Conservation (phyloP, 1,140 invertebrate genomes). For the Pseudobourletiella spinata region DNA sequence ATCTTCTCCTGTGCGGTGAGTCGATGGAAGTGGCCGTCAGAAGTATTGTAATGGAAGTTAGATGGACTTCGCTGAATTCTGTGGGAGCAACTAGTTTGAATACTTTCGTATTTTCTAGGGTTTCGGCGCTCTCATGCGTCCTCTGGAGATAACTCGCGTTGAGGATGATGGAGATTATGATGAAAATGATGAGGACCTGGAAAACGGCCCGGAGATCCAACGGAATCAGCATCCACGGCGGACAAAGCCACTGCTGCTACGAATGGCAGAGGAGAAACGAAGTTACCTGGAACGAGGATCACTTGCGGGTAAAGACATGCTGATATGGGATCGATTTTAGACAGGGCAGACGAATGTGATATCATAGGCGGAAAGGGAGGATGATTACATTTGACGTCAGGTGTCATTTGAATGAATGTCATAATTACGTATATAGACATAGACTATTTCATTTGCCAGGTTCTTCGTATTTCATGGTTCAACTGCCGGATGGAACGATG, state of each 20-base stretch:
- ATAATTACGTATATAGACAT: not conserved
- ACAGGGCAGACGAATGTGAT: too few relatives aligned
- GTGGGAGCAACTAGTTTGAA: too few relatives aligned
- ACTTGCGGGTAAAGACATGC: conserved; percentile 55
- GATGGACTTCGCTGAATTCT: too few relatives aligned
- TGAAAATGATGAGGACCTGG: conserved; percentile 32
- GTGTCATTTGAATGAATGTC: not conserved
- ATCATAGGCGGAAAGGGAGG: too few relatives aligned
- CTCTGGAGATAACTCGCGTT: conserved; percentile 66
- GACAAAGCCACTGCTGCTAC: conserved; percentile 51
- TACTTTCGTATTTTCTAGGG: conserved; percentile 42
- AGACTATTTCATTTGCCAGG: too few relatives aligned
- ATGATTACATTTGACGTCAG: too few relatives aligned
- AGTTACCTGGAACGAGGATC: conserved; percentile 79
- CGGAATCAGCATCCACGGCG: not conserved
- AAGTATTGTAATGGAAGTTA: too few relatives aligned
- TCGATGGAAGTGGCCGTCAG: too few relatives aligned
- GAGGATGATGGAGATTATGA: conserved; percentile 45
- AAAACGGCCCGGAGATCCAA: not conserved
- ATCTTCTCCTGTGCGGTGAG: conserved; percentile 79
- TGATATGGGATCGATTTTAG: too few relatives aligned
- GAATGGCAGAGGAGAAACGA: conserved; percentile 83
- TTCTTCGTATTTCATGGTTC: conserved; percentile 74
- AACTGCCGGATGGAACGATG: conserved; percentile 78
- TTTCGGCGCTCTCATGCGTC: conserved; percentile 89